Conservation (phyloP, 2,113 vertebrate genomes). For the Petrocephalus zakoni region DNA sequence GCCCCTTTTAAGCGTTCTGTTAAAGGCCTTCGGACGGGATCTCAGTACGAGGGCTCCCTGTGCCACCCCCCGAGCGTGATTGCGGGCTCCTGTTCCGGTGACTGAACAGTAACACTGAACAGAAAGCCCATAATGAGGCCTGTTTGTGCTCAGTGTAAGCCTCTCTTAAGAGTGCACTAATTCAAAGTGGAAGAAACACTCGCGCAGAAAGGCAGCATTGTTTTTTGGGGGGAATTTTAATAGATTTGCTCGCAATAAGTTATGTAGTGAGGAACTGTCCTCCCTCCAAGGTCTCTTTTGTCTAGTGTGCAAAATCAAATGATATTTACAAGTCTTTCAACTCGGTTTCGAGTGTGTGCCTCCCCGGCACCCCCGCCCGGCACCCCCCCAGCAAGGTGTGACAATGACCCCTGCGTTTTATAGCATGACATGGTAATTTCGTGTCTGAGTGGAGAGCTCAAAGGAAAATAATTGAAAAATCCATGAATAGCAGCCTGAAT, state of each 20-base stretch:
- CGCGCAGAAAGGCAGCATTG: neutral
- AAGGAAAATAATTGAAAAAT: constrained; percentile 48
- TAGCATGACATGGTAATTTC: constrained; percentile 47
- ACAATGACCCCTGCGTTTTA: constrained; percentile 34
- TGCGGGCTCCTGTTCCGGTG: neutral
- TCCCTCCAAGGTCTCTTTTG: constrained; percentile 24
- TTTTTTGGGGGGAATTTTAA: neutral
- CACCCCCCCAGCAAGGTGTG: constrained; percentile 17
- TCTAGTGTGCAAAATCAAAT: constrained; percentile 45
- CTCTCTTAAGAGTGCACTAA: neutral
- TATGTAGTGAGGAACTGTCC: constrained; percentile 38
- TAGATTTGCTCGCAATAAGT: constrained; percentile 36
- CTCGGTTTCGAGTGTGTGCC: constrained; percentile 54
- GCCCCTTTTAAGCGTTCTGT: constrained; percentile 66
- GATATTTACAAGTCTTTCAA: constrained; percentile 49
- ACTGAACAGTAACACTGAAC: neutral
- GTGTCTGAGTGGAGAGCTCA: constrained; percentile 38
- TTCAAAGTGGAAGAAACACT: neutral
- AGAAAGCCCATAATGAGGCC: neutral
- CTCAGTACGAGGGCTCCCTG: constrained; percentile 32
- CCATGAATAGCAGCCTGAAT: constrained; percentile 3
- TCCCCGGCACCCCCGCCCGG: constrained; percentile 28
- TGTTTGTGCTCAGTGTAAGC: neutral
- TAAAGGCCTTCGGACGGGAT: constrained; percentile 64
- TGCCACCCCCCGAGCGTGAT: neutral